These are phyloP conservation scores for Malacosoma neustria DNA, from an alignment of 2,888 invertebrate species.

Conservation along the genomic window DNA sequence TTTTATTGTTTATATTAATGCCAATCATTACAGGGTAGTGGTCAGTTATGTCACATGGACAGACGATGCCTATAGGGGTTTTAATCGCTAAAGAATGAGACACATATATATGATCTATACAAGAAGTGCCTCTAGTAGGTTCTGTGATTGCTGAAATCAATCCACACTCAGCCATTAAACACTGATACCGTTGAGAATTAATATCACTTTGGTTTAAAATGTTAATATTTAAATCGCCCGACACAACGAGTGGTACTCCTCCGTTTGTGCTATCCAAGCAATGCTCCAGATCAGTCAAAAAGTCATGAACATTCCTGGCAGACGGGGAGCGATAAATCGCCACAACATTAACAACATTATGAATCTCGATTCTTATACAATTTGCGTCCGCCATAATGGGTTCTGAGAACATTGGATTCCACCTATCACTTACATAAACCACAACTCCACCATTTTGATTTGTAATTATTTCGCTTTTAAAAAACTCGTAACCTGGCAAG, in stretches of 20 bases:
- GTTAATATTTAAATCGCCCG: constrained; percentile 3
- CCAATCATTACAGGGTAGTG: too few species aligned
- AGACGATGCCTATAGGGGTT: not conserved
- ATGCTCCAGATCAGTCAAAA: not conserved
- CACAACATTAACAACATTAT: not conserved
- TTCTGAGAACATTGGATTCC: constrained; percentile 1
- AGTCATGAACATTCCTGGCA: not conserved
- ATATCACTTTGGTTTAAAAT: not conserved
- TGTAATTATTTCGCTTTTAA: not conserved
- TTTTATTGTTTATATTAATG: too few species aligned
- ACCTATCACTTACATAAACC: constrained; percentile 2
- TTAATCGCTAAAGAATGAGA: not conserved
- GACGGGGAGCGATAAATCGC: constrained; percentile 5
- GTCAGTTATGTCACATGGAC: too few species aligned
- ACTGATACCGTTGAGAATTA: constrained; percentile 1
- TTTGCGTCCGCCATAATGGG: constrained; percentile 1
- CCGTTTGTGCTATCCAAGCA: not conserved
- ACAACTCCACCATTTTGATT: constrained; percentile 6
- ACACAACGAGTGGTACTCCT: not conserved
- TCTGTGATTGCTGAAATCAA: constrained; percentile 1
- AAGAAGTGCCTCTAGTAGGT: constrained; percentile 1
- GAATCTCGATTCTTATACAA: not conserved
- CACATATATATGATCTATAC: constrained; percentile 3
- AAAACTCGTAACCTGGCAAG: constrained; percentile 1
- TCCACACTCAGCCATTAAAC: constrained; percentile 3